phyloP scores from a whole-genome alignment of 2,113 vertebrate species.

The Tachycineta bicolor region DNA sequence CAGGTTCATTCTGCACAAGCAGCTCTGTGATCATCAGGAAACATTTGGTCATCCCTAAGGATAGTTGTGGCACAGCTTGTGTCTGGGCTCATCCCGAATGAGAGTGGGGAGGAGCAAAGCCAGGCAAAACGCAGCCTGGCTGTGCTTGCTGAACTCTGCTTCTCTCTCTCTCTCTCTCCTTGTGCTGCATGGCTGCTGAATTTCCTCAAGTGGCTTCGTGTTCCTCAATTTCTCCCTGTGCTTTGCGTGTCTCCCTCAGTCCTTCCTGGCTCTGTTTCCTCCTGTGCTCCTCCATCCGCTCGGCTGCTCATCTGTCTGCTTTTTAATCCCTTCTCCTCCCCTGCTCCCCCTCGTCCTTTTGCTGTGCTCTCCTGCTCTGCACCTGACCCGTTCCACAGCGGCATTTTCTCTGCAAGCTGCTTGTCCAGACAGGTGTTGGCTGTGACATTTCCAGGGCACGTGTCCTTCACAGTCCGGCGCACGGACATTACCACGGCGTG shows the following conservation, averaged over 20 bases:
- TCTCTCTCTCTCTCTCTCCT: neutral
- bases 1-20: neutral
- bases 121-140: neutral
- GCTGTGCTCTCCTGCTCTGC: neutral
- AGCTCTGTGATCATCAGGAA: neutral
- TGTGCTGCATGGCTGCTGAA: neutral
- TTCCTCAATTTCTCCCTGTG: rapidly evolving
- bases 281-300: neutral
- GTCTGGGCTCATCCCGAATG: neutral
- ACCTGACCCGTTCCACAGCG: rapidly evolving
- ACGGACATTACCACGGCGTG: rapidly evolving
- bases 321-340: neutral
- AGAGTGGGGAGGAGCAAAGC: neutral
- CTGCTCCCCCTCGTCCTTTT: neutral
- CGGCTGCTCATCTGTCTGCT: neutral
- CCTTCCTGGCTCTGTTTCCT: neutral
- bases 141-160: neutral
- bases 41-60: neutral
- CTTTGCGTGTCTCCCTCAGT: rapidly evolving
- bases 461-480: neutral
- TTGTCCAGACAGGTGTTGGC: neutral
- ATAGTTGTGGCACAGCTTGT: neutral
- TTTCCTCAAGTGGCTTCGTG: neutral
- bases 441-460: neutral
- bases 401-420: neutral